A percentile compares a stretch with the other conserved stretches of the same genome.
Conservation (phyloP, 1,140 invertebrate genomes). For the Solenopsis invicta region DNA sequence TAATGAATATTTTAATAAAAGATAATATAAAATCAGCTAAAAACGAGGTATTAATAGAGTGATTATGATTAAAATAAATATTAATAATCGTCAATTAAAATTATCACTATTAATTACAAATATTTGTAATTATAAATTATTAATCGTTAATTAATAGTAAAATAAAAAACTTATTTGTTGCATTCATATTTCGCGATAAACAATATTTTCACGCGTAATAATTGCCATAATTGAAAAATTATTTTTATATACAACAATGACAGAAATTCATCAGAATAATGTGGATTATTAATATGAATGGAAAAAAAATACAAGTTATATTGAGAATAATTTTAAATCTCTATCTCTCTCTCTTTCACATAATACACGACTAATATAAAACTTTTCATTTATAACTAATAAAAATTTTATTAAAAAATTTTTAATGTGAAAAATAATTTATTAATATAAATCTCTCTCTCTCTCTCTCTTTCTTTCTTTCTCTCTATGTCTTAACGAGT, state of each 20-base stretch:
- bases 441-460: not conserved
- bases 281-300: slow-evolving; percentile 8
- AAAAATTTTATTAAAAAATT: not conserved
- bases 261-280: slow-evolving; percentile 1
- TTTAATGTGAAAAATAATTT: not conserved
- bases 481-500: not conserved
- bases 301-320: not conserved
- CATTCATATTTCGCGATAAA: not conserved
- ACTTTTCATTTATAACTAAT: not conserved
- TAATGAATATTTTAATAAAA: not conserved
- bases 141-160: not conserved
- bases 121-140: slow-evolving; percentile 7
- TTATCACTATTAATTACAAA: not conserved
- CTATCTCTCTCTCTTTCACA: not conserved
- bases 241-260: not conserved
- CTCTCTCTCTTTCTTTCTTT: too few relatives aligned
- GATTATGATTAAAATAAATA: not conserved
- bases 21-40: not conserved
- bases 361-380: not conserved
- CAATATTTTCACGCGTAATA: not conserved
- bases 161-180: not conserved
- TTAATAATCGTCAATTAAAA: not conserved
- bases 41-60: not conserved
- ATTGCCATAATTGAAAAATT: not conserved
- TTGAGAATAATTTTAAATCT: not conserved